These are phyloP conservation scores for Delphinus delphis DNA, from an alignment of 2,113 vertebrate species.

Conservation along the genomic window DNA sequence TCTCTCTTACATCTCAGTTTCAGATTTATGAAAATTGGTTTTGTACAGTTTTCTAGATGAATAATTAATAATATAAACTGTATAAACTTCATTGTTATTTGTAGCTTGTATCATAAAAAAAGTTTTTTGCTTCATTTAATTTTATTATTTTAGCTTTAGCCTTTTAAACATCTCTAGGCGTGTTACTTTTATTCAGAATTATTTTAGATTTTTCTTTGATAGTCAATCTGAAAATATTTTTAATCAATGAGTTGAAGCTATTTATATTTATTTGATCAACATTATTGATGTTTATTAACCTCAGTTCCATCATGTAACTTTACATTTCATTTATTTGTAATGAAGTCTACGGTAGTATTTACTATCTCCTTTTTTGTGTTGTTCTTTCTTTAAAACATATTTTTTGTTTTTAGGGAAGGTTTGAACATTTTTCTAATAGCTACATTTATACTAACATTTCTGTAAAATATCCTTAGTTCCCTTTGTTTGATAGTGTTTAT, in stretches of 20 bases:
- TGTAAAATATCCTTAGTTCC: background rate
- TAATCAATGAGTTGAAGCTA: background rate
- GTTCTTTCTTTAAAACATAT: background rate
- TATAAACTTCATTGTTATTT: background rate
- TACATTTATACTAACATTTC: background rate
- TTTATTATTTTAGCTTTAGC: background rate
- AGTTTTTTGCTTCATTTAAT: background rate
- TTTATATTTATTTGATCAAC: background rate
- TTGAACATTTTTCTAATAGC: background rate
- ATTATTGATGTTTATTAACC: background rate
- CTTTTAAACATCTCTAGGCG: background rate
- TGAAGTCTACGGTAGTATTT: background rate
- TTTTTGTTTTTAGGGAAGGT: background rate
- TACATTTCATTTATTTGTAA: background rate
- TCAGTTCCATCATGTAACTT: background rate
- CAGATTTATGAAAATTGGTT: background rate
- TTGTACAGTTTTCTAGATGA: background rate
- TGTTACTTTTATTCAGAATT: background rate
- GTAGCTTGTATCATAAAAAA: background rate
- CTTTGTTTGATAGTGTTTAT: background rate
- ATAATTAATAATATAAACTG: background rate
- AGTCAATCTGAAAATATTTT: background rate
- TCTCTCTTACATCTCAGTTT: background rate
- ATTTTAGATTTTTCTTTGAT: background rate
- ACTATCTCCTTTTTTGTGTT: background rate